Conservation (phyloP, 1,140 invertebrate genomes). For the Bombus terrestris region DNA sequence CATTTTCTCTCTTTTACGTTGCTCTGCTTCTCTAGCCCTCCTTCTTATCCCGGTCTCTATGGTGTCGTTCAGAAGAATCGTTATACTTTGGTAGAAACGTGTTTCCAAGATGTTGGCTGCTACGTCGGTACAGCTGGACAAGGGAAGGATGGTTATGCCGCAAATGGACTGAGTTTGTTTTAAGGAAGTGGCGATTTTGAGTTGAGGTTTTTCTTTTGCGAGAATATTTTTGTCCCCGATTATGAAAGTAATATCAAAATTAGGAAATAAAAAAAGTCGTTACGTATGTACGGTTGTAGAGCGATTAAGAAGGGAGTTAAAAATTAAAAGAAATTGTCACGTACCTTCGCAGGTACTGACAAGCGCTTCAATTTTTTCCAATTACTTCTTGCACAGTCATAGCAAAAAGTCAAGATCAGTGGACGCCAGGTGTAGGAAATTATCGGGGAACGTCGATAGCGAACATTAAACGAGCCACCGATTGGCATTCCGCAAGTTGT, state of each 20-base stretch:
- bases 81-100: background rate
- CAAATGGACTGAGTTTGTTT: background rate
- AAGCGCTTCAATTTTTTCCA: background rate
- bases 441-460: background rate
- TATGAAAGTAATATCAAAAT: no score
- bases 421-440: background rate
- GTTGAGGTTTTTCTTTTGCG: no score
- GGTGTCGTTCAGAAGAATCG: background rate
- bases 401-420: background rate
- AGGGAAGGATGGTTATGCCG: background rate
- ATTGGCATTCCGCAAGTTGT: constrained; percentile 75
- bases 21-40: no score
- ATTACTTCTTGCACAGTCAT: background rate
- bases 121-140: background rate
- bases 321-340: no score
- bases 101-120: background rate
- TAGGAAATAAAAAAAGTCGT: no score
- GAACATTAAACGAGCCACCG: constrained; percentile 11
- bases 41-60: background rate
- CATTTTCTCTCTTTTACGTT: background rate
- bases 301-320: no score
- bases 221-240: no score
- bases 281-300: no score
- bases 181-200: background rate
- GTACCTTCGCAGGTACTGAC: no score